Evolutionary conservation across 2,888 invertebrate genomes (phyloP).

Genomic region (Tipula confusa): DNA sequence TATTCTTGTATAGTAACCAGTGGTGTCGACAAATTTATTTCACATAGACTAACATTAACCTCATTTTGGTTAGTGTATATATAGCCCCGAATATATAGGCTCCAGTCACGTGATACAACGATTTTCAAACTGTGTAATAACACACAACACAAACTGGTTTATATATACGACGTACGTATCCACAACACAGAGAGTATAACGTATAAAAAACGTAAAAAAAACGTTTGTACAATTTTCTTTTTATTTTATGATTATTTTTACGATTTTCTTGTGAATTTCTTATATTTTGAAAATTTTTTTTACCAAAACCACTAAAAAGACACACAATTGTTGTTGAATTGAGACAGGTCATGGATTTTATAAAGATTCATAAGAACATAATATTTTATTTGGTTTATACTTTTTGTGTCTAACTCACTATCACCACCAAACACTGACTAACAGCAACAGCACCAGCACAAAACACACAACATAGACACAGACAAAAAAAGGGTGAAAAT

Average conservation of each 20-base stretch:
- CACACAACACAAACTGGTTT: not conserved
- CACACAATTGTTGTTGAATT: conserved; percentile 25
- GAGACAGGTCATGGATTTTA: conserved; percentile 20
- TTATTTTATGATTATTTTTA: conserved; percentile 25
- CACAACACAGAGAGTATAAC: not conserved
- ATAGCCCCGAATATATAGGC: not conserved
- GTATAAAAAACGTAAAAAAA: not conserved
- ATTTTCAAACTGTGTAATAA: conserved; percentile 4
- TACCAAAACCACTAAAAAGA: conserved; percentile 4
- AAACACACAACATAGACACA: not conserved
- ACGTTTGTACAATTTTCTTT: conserved; percentile 15
- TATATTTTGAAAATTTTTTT: conserved; percentile 1
- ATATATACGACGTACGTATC: not conserved
- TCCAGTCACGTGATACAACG: not conserved
- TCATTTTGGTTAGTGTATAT: not conserved
- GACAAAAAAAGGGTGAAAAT: conserved; percentile 1
- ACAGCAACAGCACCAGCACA: not conserved
- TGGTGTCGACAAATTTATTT: not conserved
- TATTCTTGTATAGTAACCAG: not conserved
- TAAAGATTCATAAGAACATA: not conserved
- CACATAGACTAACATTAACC: not conserved
- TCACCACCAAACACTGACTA: not conserved
- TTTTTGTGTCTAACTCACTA: not conserved
- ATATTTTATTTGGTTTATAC: not conserved
- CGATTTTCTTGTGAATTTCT: conserved; percentile 25